Base-by-base conservation (phyloP, 1,140 invertebrate species). In the Diachasma alloeum region DNA sequence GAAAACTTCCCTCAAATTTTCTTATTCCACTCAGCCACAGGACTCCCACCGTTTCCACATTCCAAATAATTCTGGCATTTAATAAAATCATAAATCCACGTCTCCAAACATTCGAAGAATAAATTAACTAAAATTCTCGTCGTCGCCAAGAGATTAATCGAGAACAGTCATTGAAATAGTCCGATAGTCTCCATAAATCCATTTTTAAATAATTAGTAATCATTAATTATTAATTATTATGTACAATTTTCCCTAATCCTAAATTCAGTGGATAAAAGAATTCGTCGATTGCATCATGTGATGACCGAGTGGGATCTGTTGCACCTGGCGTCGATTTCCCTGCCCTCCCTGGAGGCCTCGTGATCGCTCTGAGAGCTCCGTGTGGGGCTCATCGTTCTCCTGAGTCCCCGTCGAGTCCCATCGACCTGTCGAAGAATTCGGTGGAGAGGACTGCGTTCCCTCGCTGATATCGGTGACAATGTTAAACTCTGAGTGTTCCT, bases 361-460 rank as follows among this genome's bases (percentile, higher is more conserved):
- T 48, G 48, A 8, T 82, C 77, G 44, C 74, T 80, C 10, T 73
- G 74, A 9, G 68, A 80, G 63, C 74, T 80, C 10, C 66, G 69
- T 10, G 68, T 81, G 59, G 70, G 66, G 73, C 69, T 75, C 19
- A 75, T 39, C n/a, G 11, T 70, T 42, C 73, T 75, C 44, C 81
- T 79, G 11, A 77, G 78, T 10, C 72, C 67, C 13, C 78, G 78
- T 75, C 63, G 79, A 42, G 79, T 80, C 10, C 80, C 5, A 6
- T 86, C 81, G 19, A 80, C 80, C n/a, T 81, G 80, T 42, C 81
- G 80, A 26, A 86, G 48, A 22, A 87, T 83, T 26, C 78, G 70
- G 0, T 73, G 53, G 8, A 87, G 70, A 15, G 80, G 69, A 70
- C 76, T 76, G 0, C 85, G 83, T 6, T 79, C 72, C 15, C 78